Evolutionary conservation across 2,113 vertebrate genomes (phyloP).

Genomic region (Chunga burmeisteri): DNA sequence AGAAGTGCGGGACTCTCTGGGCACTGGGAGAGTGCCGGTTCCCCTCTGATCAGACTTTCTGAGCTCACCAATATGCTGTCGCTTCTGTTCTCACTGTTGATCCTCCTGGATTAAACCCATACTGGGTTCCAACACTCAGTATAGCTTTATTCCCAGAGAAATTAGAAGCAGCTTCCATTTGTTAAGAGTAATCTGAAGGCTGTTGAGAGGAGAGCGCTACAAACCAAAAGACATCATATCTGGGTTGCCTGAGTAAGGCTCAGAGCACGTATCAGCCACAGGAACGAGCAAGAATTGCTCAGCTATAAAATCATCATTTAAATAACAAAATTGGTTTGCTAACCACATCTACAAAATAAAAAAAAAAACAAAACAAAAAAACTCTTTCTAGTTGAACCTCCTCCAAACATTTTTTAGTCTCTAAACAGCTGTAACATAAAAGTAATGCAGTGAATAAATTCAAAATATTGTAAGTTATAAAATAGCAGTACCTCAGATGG

Average conservation of each 20-base stretch:
- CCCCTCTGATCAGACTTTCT: neutral
- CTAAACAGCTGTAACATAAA: neutral
- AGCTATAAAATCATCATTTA: neutral
- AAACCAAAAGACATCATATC: neutral
- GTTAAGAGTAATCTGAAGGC: neutral
- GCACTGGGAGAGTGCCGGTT: neutral
- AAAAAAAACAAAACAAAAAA: neutral
- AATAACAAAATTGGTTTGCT: neutral
- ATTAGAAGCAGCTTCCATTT: neutral
- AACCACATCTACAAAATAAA: neutral
- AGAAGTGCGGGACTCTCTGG: neutral
- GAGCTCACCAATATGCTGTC: neutral
- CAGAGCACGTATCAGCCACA: neutral
- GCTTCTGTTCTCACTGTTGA: neutral
- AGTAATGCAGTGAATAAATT: neutral
- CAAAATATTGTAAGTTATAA: neutral
- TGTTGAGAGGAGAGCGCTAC: neutral
- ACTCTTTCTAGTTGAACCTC: neutral
- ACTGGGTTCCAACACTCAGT: neutral
- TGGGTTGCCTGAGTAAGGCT: neutral
- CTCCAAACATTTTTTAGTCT: neutral
- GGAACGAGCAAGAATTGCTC: neutral
- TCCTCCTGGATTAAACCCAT: neutral
- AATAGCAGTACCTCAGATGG: constrained; percentile 84
- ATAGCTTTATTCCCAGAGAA: neutral